Evolutionary conservation across 2,888 invertebrate species (phyloP).

Genomic region (Cephus rjabovi): DNA sequence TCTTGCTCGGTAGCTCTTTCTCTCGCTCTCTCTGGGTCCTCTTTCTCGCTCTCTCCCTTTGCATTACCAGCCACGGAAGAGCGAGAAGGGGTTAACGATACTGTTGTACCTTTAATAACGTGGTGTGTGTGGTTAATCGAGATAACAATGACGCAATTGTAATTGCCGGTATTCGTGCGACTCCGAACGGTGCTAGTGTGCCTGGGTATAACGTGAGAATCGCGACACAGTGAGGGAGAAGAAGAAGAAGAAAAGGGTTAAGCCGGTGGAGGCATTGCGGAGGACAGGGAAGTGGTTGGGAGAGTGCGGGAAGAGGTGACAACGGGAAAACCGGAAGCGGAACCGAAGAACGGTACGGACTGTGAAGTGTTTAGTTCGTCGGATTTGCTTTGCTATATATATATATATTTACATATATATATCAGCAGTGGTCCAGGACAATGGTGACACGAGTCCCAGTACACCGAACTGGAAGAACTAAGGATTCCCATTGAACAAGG

Average conservation of each 20-base stretch:
- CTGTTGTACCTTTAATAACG: neutral
- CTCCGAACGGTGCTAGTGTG: neutral
- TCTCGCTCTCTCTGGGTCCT: neutral
- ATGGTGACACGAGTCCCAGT: slow-evolving; percentile 2
- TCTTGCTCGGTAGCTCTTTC: neutral
- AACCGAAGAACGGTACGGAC: neutral
- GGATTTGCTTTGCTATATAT: neutral
- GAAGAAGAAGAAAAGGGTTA: neutral
- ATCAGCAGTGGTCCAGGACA: neutral
- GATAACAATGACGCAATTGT: neutral
- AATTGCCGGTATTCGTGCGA: neutral
- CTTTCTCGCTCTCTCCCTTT: neutral
- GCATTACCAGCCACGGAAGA: neutral
- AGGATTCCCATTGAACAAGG: slow-evolving; percentile 4
- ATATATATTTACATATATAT: too few species aligned
- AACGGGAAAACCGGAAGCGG: neutral
- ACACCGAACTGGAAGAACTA: neutral
- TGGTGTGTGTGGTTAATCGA: neutral
- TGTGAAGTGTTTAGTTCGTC: slow-evolving; percentile 1
- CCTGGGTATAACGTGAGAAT: neutral
- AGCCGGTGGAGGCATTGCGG: neutral
- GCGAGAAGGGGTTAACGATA: neutral
- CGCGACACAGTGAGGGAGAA: neutral
- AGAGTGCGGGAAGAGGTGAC: neutral
- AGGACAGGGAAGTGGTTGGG: neutral